Base-by-base conservation (phyloP, 2,888 invertebrate species). In the Tortrix viridana region DNA sequence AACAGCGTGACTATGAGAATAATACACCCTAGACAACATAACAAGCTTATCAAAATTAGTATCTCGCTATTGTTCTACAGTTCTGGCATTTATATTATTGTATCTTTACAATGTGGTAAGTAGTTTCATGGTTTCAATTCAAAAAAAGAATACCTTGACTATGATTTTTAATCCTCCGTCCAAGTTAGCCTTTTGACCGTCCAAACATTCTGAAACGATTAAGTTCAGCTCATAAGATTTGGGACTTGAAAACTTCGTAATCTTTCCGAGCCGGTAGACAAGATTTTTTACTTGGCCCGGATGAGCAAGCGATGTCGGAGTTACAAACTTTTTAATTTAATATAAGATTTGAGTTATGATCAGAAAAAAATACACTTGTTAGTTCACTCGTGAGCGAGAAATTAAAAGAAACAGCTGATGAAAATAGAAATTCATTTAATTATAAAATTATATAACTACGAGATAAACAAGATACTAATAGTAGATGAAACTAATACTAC, bases 261-360 rank as follows among this genome's bases (percentile, higher is more conserved):
- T 85, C 73, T 74, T 80, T 76, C 72, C 75, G 68, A 77, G 76
- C 76, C 75, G 72, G 74, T 76, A 76, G 82, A 82, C 80, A 81
- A 80, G 81, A 81, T 79, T 79, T 81, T 79, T 77, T 78, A 81
- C 82, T 80, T 69, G 72, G 71, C 73, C 68, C 65, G 72, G 77
- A 72, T 68, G 68, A 69, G 70, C 71, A 67, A 66, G 64, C 54
- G 37, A 68, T 66, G 66, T 65, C 67, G 63, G 67, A 71, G 69
- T 68, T 16, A 9, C 46, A n/a, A 62, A 63, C 57, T 63, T 63
- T 62, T 63, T 63, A 63, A 63, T 63, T 63, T 63, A 63, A 63
- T 63, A 63, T 63, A 53, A 53, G 53, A 53, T 63, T 63, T 63
- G 63, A 63, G 58, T 63, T 63, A 63, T 47, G 62, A 23, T 53